Base-by-base conservation (phyloP, 2,113 vertebrate genomes). In the Myiozetetes cayanensis region DNA sequence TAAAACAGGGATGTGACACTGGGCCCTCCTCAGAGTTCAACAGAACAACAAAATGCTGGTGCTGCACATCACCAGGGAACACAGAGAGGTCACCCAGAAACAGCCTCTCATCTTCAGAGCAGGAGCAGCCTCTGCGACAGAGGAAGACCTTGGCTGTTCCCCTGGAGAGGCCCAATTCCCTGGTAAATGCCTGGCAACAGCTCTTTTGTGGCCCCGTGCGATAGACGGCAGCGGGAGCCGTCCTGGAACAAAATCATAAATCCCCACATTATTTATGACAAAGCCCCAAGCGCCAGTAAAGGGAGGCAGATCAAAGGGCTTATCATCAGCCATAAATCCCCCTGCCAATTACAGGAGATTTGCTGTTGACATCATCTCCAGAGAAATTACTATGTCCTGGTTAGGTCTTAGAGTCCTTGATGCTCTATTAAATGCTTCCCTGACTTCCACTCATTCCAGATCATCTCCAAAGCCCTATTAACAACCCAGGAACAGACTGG, bases 241-340 rank as follows among this genome's bases (percentile, higher is more conserved):
- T 18, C 78, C 73, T 20, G 55, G 71, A 91, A 91, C 85, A 88
- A 80, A 91, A 53, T n/a, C 93, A 84, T 93, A 90, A 96, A 95
- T 93, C 94, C 92, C 56, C 90, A 80, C 71, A 44, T 74, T 94
- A 93, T 85, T 96, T 91, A 74, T 88, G 90, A 80, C 63, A 90
- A 95, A 94, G 85, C 71, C 78, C 78, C 75, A 75, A 88, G 50
- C 46, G 2, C 78, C 19, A 78, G 86, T 62, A 86, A 95, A 94
- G 65, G 75, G 17, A 86, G 72, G 75, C 82, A 94, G 92, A 94
- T 97, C 94, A 96, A 94, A 93, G 19, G 1, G 91, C 75, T 97
- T 74, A 94, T 93, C 85, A 72, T 25, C 62, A 85, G 87, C 85
- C 93, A 59, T 31, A 94, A 92, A 84, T 74, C 72, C 92, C 75